Evolutionary conservation across 1,140 invertebrate genomes (phyloP), one percentile per base, ranked within the genome.

Genomic region (Orius insidiosus): DNA sequence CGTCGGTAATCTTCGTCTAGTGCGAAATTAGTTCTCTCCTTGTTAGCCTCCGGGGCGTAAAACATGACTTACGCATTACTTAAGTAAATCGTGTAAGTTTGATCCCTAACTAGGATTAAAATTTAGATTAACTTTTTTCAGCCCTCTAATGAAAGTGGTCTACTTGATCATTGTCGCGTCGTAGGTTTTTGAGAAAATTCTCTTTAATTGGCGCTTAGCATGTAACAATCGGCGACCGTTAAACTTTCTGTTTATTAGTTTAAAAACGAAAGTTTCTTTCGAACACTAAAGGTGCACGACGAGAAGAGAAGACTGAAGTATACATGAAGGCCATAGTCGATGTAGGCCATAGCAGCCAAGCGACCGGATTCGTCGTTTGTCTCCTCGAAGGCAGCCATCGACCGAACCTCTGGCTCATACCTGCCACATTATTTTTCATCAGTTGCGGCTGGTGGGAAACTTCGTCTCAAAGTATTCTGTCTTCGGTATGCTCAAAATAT

Each of bases 361-460:
- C 83, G 0, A 88, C 85, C 0, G 85, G 85, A 3, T 82, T 92
- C 56, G 73, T 93, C 15, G 74, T 92, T 3, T 95, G 88, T 11
- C 61, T 89, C 14, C 62, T 82, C 3, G 62, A 62, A 35, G 58
- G 52, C 10, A 50, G 48, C 13, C 76, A 82, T 55, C 72, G 72
- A 38, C 73, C 71, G 18, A 64, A 62, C 39, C 72, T 72, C 15
- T 93, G 85, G 84, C 68, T 88, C 5, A 80, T 93, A 45, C 88
- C 90, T 0, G 62, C 87, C 0, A 68, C 85, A 1, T 69, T 88
- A 5, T 63, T 94, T 32, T 72, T 90, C 35, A 80, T 90, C 34
- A 95, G 89, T 2, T 74, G 87, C 19, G 82, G 85, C 16, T 96
- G 88, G 85, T 96, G 92, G 92, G 92, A 96, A 97, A 96, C 65